Conservation (phyloP, 2,888 invertebrate species). For the Harpagoxenus sublaevis region DNA sequence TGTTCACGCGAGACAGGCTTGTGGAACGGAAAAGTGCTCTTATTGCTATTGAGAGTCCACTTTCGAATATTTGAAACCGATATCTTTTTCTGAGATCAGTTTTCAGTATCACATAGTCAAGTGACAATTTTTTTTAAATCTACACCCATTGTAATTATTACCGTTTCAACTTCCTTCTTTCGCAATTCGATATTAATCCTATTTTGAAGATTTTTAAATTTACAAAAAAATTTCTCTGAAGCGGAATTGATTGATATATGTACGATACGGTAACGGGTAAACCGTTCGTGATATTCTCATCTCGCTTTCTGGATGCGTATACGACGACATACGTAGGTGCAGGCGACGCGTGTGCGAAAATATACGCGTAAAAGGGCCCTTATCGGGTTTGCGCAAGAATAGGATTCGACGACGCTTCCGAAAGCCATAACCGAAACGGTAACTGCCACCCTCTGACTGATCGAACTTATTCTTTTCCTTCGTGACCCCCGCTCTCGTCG, state of each 20-base stretch:
- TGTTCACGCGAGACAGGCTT: too few species aligned
- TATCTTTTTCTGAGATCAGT: slow-evolving; percentile 5
- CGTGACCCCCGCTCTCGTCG: slow-evolving; percentile 55
- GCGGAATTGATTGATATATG: not conserved
- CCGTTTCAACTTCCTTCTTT: not conserved
- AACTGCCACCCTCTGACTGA: slow-evolving; percentile 86
- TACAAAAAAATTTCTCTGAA: not conserved
- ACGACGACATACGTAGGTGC: slow-evolving; percentile 17
- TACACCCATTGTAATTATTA: not conserved
- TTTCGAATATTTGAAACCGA: not conserved
- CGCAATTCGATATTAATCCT: not conserved
- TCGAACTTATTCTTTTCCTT: slow-evolving; percentile 85
- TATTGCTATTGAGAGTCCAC: too few species aligned
- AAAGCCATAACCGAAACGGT: slow-evolving; percentile 87
- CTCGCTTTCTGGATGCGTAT: slow-evolving; percentile 3
- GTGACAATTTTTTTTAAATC: slow-evolving; percentile 1
- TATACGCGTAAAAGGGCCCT: slow-evolving; percentile 82
- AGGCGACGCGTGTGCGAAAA: slow-evolving; percentile 77
- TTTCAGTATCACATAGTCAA: not conserved
- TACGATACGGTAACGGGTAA: not conserved
- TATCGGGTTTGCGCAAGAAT: slow-evolving; percentile 86
- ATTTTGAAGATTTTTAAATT: not conserved
- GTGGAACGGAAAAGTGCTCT: slow-evolving; percentile 12
- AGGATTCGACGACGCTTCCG: slow-evolving; percentile 86
- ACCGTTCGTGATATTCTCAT: slow-evolving; percentile 8